These are phyloP conservation scores for Pseudonaja textilis DNA, from an alignment of 2,113 vertebrate species.

Conservation along the genomic window DNA sequence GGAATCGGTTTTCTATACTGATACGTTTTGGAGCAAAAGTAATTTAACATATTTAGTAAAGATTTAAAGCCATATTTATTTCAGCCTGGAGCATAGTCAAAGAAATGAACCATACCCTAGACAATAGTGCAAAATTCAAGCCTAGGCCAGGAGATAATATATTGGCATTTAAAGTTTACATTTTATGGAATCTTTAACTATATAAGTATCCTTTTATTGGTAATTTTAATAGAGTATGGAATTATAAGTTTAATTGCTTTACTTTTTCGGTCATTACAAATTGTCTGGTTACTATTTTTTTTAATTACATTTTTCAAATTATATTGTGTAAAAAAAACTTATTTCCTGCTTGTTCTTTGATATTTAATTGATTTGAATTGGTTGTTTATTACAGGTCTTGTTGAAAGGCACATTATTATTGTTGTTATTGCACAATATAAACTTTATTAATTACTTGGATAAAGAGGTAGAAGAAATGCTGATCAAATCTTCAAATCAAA, in stretches of 20 bases:
- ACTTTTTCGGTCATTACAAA: background rate
- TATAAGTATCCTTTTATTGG: background rate
- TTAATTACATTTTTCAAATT: background rate
- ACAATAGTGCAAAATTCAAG: background rate
- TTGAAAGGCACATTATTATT: background rate
- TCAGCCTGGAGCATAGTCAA: background rate
- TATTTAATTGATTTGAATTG: background rate
- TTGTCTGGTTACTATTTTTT: background rate
- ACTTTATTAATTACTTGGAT: background rate
- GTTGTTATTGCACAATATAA: background rate
- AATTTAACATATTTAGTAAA: background rate
- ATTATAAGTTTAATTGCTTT: background rate
- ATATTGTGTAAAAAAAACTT: background rate
- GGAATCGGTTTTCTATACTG: background rate
- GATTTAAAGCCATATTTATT: background rate
- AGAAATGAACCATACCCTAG: background rate
- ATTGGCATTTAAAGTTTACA: background rate
- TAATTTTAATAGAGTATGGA: background rate
- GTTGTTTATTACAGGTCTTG: background rate
- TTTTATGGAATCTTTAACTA: background rate
- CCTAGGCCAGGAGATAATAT: background rate
- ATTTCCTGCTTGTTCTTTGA: background rate
- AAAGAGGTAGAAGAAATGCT: background rate
- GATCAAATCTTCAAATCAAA: background rate
- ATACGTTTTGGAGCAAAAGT: background rate